phyloP scores from a whole-genome alignment of 2,888 invertebrate genomes.

The Xanthostigma xanthostigma region DNA sequence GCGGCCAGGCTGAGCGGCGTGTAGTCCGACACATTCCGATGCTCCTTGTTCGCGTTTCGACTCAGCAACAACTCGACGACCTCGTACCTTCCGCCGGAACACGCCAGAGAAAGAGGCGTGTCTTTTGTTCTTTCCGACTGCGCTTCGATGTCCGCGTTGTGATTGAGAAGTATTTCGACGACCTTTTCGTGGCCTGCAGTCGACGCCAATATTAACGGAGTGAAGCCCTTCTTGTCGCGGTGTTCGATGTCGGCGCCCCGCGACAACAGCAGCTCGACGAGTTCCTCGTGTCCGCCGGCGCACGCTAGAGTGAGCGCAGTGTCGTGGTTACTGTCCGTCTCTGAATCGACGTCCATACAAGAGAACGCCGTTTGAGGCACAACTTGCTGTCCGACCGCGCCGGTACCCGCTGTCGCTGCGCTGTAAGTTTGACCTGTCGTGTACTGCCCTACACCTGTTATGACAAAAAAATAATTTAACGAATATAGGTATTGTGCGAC shows the following conservation, averaged over 20 bases:
- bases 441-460: conserved; percentile 19
- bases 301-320: conserved; percentile 95
- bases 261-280: conserved; percentile 80
- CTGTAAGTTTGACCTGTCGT: conserved; percentile 15
- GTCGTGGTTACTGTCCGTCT: conserved; percentile 97
- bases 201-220: conserved; percentile 91
- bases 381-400: conserved; percentile 9
- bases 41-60: conserved; percentile 90
- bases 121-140: conserved; percentile 99
- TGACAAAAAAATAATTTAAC: background rate
- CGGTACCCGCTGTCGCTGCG: conserved; percentile 15
- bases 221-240: conserved; percentile 97
- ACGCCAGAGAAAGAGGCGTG: conserved; percentile 91
- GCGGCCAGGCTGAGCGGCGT: conserved; percentile 98
- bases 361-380: conserved; percentile 41
- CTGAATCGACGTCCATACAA: conserved; percentile 88
- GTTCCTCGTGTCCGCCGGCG: conserved; percentile 91
- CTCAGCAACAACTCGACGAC: conserved; percentile 82
- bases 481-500: no score
- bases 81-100: conserved; percentile 94
- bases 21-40: conserved; percentile 97
- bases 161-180: conserved; percentile 84
- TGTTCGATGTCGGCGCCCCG: conserved; percentile 96
- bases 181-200: conserved; percentile 89
- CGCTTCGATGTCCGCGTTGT: conserved; percentile 95